Conservation (phyloP, 2,113 vertebrate species). For the Elanus axillaris region DNA sequence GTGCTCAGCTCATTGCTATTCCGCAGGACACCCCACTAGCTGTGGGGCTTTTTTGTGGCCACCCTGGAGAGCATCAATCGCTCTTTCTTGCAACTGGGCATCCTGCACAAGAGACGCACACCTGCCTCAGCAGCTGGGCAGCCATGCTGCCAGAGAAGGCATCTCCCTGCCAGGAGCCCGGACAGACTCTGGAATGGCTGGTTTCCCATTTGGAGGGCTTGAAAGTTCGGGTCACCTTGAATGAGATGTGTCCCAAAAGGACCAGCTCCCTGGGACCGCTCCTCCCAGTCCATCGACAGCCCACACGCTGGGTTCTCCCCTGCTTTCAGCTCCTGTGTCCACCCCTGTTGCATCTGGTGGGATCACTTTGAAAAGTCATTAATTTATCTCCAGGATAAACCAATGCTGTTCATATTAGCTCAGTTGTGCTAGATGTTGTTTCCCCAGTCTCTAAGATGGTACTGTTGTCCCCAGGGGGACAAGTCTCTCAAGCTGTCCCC, state of each 20-base stretch:
- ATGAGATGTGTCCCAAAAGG: background rate
- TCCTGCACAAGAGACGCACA: accelerated
- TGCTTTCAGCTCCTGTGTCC: background rate
- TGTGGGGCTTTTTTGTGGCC: background rate
- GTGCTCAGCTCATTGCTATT: background rate
- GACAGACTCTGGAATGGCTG: background rate
- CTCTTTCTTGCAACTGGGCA: background rate
- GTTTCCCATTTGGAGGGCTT: background rate
- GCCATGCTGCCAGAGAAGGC: background rate
- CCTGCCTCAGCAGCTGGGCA: background rate
- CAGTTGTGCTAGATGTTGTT: background rate
- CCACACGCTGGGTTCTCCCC: accelerated
- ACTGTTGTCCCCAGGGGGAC: background rate
- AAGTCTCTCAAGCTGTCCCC: background rate
- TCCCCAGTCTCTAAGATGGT: background rate
- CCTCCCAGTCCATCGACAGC: background rate
- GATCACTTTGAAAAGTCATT: background rate
- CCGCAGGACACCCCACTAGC: background rate
- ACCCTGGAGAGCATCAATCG: background rate
- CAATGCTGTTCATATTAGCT: background rate
- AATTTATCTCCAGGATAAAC: background rate
- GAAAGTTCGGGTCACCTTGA: background rate
- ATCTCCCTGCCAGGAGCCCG: background rate
- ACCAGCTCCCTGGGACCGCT: accelerated
- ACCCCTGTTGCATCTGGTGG: background rate